Conservation (phyloP, 2,888 invertebrate species). For the Doris montereyensis region DNA sequence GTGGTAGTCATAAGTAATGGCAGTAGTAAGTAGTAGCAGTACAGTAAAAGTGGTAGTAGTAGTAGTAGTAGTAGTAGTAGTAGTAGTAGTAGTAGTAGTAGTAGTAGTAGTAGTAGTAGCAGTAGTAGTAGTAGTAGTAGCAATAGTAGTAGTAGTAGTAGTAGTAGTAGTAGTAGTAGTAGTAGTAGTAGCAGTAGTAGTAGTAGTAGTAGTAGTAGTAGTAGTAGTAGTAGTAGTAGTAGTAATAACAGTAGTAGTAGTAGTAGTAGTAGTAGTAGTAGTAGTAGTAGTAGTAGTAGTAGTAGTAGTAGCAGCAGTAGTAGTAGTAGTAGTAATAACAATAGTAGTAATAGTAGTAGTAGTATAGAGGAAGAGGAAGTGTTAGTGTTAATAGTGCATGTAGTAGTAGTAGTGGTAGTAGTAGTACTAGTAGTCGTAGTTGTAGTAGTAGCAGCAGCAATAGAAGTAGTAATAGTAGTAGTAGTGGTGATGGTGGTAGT, state of each 20-base stretch:
- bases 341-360: neutral
- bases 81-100: neutral
- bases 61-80: neutral
- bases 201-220: constrained; percentile 1
- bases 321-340: neutral
- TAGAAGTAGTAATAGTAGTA: neutral
- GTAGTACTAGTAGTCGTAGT: neutral
- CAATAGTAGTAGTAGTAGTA: constrained; percentile 17
- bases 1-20: neutral
- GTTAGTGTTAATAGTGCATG: neutral
- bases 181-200: constrained; percentile 24
- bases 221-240: neutral
- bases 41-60: neutral
- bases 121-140: constrained; percentile 17
- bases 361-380: neutral
- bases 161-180: constrained; percentile 16
- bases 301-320: neutral
- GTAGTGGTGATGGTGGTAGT: neutral
- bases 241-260: neutral
- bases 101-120: constrained; percentile 9
- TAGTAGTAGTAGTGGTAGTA: neutral
- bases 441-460: neutral
- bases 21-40: neutral
- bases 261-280: neutral
- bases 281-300: neutral